Percentiles rank a stretch among this genome's conserved stretches.
Conservation (phyloP, 2,888 invertebrate genomes). For the Cephus runcator region DNA sequence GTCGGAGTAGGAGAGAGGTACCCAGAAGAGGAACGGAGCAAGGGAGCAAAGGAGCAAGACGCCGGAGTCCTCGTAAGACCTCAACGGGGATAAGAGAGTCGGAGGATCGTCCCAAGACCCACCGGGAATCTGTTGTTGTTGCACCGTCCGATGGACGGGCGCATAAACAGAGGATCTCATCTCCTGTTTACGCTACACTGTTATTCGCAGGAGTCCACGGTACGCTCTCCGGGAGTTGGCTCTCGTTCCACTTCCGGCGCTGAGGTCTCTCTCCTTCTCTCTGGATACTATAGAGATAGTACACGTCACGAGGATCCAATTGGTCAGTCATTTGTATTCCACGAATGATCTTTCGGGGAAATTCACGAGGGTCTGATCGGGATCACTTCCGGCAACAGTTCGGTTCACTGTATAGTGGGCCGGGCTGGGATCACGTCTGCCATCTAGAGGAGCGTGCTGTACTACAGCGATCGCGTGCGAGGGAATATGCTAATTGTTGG, state of each 20-base stretch:
- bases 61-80: slow-evolving; percentile 37
- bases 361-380: background rate
- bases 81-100: slow-evolving; percentile 51
- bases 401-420: background rate
- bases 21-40: slow-evolving; percentile 29
- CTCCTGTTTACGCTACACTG: slow-evolving; percentile 26
- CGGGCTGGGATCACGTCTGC: background rate
- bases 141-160: slow-evolving; percentile 53
- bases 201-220: background rate
- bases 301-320: background rate
- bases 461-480: background rate
- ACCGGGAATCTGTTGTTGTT: slow-evolving; percentile 64
- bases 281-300: background rate
- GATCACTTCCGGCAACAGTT: background rate
- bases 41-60: slow-evolving; percentile 13
- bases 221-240: background rate
- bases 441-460: background rate
- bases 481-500: background rate
- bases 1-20: slow-evolving; percentile 15
- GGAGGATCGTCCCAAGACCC: slow-evolving; percentile 60
- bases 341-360: background rate
- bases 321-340: background rate
- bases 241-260: background rate
- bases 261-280: background rate
- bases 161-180: slow-evolving; percentile 62